Evolutionary conservation across 1,140 invertebrate species (phyloP), one percentile per base, ranked within the genome.

Genomic region (Trypoxylus dichotomus): DNA sequence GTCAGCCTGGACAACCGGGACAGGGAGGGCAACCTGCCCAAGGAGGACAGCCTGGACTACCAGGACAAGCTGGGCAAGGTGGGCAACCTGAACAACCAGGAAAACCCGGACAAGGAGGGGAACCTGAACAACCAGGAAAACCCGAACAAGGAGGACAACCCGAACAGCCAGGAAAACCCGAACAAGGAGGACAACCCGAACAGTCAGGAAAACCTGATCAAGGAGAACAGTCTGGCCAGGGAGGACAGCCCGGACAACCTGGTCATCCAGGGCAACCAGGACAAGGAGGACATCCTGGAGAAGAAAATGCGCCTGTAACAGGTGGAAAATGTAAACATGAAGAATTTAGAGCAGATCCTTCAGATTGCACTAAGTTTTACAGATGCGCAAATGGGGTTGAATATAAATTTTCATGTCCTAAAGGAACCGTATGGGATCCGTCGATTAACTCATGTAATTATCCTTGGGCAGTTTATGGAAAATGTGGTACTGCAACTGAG

Each of bases 361-460:
- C 87, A 21, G 87, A 93, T 79, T 94, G 93, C 80, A 87, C 88
- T 74, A 91, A 90, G 81, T 94, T 93, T 82, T 92, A 92, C 82
- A 87, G 92, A 75, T 93, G 92, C 83, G 90, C 68, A 25, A 71
- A 71, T 32, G 21, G 54, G 0, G 11, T 93, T 89, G 90, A 88
- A 83, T 91, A 92, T 81, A 90, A 93, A 81, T 95, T 92, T 85
- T 88, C 87, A 11, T 95, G 93, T 83, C 91, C 90, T 21, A 87
- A 88, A 60, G 90, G 91, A 78, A 88, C 85, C 77, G 87, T 88
- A 47, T 89, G 87, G 84, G 88, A 89, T 81, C 81, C 84, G 78
- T 85, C 83, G 68, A 83, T 82, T 79, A 86, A 84, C 83, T 86
- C 84, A 81, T 90, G 86, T 84, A 90, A 87, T 83, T 87, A 88